Base-by-base conservation (phyloP, 2,113 vertebrate genomes). In the Callionymus lyra region DNA sequence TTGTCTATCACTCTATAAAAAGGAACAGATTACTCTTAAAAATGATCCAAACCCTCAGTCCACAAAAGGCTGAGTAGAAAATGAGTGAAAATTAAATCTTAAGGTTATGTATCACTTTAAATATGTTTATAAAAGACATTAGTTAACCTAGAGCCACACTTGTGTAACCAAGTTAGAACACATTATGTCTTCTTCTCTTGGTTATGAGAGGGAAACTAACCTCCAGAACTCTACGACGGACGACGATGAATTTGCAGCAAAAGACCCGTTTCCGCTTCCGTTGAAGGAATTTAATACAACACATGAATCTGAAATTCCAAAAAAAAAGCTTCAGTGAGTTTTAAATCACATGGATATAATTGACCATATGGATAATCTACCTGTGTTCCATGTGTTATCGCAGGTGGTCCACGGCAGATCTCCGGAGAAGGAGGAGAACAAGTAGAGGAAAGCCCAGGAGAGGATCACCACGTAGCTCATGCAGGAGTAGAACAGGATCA, bases 221-320 rank as follows among this genome's bases (percentile, higher is more conserved):
- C 88, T 89, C 91, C 91, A 93, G 80, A 93, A 95, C 61, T 95
- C 91, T 58, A 81, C 61, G 64, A 92, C 74, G 2, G 91, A 83
- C 0, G 89, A 91, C 1, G 89, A 86, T 48, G 76, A 31, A 10
- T 91, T 91, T 11, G 59, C 32, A 10, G 75, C 45, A 1, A 42
- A 19, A 6, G 65, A 85, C 53, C 14, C 66, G 36, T 82, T 76
- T 42, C 62, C 39, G 52, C 41, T 43, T 57, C 46, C 46, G 57
- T 88, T 87, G 72, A 82, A 69, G 46, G 17, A 53, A 56, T 70
- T 63, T 65, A 86, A 68, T 53, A 87, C 82, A 68, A 83, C 56
- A 59, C 92, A 94, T 15, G 63, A 59, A 55, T 85, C 91, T 95
- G 61, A 68, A 72, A 76, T 38, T 50, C 44, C 31, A 38, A 31